A percentile compares a stretch with the other conserved stretches of the same genome.
phyloP scores from a whole-genome alignment of 2,797 vertebrate genomes.

The Pseudotriccus pelzelni region DNA sequence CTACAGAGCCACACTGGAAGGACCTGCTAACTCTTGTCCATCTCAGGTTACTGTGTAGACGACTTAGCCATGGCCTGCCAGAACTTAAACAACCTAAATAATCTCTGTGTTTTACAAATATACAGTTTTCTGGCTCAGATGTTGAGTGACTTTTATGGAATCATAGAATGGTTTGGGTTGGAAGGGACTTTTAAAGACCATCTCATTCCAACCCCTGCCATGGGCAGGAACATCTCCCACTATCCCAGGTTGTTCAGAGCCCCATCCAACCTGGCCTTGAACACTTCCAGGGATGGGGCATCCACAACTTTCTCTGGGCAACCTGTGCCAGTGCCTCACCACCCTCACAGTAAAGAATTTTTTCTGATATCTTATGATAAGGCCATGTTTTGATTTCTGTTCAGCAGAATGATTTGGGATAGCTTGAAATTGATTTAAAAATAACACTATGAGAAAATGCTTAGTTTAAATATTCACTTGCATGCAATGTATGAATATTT shows the following conservation, averaged over 20 bases:
- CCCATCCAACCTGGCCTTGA: not conserved
- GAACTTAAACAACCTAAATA: not conserved
- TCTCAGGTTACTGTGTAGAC: not conserved
- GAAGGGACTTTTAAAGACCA: not conserved
- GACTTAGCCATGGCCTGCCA: not conserved
- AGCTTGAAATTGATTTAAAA: not conserved
- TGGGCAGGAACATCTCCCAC: not conserved
- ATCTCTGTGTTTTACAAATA: not conserved
- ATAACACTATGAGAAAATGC: not conserved
- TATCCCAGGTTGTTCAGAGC: not conserved
- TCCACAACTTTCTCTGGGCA: not conserved
- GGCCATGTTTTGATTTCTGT: not conserved
- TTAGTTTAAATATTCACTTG: not conserved
- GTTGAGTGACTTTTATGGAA: not conserved
- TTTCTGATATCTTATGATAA: not conserved
- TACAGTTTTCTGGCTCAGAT: not conserved
- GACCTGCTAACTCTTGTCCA: not conserved
- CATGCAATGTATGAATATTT: not conserved
- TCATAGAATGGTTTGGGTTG: not conserved
- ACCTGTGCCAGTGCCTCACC: not conserved
- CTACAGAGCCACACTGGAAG: not conserved
- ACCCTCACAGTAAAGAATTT: not conserved
- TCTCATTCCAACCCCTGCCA: not conserved
- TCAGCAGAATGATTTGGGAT: not conserved
- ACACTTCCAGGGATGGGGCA: not conserved